Evolutionary conservation across 2,888 invertebrate species (phyloP).

Genomic region (Augochlorella aurata): DNA sequence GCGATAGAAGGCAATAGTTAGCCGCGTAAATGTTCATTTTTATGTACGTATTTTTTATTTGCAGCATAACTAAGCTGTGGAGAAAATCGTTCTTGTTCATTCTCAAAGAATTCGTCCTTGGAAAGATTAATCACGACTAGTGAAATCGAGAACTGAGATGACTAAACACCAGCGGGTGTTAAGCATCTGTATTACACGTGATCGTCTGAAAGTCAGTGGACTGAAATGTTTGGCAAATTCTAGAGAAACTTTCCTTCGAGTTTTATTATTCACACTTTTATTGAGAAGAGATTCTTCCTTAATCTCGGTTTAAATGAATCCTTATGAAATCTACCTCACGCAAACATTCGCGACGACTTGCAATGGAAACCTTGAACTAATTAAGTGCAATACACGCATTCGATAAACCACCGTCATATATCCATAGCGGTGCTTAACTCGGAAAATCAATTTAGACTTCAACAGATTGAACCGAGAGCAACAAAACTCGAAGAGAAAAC

Average conservation of each 20-base stretch:
- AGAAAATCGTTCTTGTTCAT: not conserved
- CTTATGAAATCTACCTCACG: too few relatives aligned
- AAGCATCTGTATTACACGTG: not conserved
- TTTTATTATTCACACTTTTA: not conserved
- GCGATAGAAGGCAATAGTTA: not conserved
- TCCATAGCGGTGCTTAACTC: not conserved
- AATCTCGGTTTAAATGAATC: not conserved
- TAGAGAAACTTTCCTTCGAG: not conserved
- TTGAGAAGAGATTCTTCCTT: not conserved
- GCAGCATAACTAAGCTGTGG: too few relatives aligned
- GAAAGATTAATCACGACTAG: not conserved
- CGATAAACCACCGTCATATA: too few relatives aligned
- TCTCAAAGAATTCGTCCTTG: not conserved
- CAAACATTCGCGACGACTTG: not conserved
- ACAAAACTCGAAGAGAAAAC: not conserved
- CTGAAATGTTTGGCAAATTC: not conserved
- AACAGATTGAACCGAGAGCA: not conserved
- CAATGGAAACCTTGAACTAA: too few relatives aligned
- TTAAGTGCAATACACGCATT: too few relatives aligned
- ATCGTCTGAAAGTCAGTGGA: not conserved
- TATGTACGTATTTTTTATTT: not conserved
- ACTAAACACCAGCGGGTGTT: not conserved
- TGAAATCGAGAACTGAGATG: not conserved
- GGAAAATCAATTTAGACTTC: not conserved
- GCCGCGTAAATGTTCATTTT: too few relatives aligned